Conservation (phyloP, 2,888 invertebrate genomes). For the Heliconius cydno region DNA sequence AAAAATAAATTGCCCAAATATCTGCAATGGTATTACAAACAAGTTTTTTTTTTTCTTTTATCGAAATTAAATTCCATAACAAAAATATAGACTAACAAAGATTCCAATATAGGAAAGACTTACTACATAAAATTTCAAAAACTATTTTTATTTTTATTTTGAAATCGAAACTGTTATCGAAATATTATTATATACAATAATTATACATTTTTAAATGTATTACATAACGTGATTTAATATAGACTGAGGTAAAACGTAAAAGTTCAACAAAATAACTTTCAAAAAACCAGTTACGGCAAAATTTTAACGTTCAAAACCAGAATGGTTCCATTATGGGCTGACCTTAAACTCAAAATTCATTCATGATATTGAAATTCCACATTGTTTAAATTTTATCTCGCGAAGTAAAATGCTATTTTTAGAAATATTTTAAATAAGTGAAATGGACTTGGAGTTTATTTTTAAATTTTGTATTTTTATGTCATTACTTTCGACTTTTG, state of each 20-base stretch:
- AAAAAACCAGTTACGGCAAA: conserved; percentile 26
- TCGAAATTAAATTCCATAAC: conserved; percentile 4
- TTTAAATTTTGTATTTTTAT: conserved; percentile 2
- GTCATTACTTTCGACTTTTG: background rate
- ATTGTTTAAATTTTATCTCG: conserved; percentile 6
- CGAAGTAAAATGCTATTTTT: conserved; percentile 22
- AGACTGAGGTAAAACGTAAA: conserved; percentile 2
- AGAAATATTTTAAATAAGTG: conserved; percentile 4
- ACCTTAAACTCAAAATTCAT: conserved; percentile 33
- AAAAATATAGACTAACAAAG: conserved; percentile 1
- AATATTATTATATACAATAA: background rate
- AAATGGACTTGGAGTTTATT: conserved; percentile 4
- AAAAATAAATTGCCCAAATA: conserved; percentile 24
- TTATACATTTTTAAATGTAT: background rate
- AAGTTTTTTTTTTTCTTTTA: conserved; percentile 2
- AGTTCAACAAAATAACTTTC: conserved; percentile 3
- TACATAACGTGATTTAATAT: conserved; percentile 15
- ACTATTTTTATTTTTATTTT: background rate
- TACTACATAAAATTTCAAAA: background rate
- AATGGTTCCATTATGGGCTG: conserved; percentile 8
- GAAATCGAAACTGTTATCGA: background rate
- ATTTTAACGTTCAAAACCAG: conserved; percentile 15
- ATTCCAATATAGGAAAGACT: background rate
- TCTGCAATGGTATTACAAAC: conserved; percentile 5
- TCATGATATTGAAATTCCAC: conserved; percentile 27